phyloP scores from a whole-genome alignment of 2,888 invertebrate genomes.

The Stenchaetothrips biformis region DNA sequence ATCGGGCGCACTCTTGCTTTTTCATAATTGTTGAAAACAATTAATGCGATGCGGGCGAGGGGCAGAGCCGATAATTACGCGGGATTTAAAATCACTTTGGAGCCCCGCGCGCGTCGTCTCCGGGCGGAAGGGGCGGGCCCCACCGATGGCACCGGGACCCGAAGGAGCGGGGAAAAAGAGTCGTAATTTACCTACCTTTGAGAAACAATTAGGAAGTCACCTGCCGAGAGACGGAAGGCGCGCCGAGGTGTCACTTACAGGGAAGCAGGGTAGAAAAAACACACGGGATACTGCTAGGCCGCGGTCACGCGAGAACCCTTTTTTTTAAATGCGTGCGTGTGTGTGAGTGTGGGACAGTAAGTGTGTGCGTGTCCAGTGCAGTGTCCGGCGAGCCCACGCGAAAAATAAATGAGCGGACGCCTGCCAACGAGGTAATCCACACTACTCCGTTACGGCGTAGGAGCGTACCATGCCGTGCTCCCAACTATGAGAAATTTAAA shows the following conservation, averaged over 20 bases:
- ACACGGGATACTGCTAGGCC: neutral
- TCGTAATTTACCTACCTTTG: neutral
- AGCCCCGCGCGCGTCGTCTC: neutral
- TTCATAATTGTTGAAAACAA: neutral
- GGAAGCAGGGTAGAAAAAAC: neutral
- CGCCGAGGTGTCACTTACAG: neutral
- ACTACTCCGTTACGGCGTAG: neutral
- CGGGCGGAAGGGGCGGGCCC: neutral
- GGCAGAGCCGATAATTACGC: neutral
- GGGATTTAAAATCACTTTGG: conserved; percentile 15
- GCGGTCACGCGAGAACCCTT: neutral
- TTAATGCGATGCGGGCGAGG: neutral
- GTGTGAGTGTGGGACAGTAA: too few species aligned
- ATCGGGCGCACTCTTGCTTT: neutral
- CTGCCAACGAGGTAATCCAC: neutral
- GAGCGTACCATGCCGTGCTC: neutral
- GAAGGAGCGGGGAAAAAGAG: neutral
- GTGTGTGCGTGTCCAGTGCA: neutral
- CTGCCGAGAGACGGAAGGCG: neutral
- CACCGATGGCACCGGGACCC: neutral
- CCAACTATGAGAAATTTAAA: too few species aligned
- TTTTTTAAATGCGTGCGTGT: neutral
- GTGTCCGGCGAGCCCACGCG: neutral
- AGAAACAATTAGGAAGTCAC: neutral
- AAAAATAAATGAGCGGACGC: neutral